These are phyloP conservation scores for Calycopis cecrops DNA, from an alignment of 1,140 invertebrate genomes.

Conservation along the genomic window DNA sequence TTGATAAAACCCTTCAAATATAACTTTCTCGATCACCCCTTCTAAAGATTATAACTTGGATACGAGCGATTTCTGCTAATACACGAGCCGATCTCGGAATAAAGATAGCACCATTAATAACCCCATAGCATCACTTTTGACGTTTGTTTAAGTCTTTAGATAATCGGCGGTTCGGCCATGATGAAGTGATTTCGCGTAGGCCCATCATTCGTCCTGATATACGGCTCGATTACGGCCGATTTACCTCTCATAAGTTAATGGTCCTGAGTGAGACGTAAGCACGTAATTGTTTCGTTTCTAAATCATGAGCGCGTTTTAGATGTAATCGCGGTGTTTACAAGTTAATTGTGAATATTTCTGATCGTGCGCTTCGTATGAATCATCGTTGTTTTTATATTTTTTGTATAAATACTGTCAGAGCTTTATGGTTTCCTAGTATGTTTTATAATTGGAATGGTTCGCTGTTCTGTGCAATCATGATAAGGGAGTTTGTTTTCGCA, in stretches of 20 bases:
- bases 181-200: conserved; percentile 1
- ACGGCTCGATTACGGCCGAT: conserved; percentile 34
- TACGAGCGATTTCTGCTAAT: no score
- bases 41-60: no score
- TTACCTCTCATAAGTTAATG: conserved; percentile 37
- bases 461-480: no score
- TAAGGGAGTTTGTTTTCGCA: no score
- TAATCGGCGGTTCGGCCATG: background rate
- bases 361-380: no score
- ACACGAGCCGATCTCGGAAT: background rate
- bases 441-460: background rate
- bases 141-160: conserved; percentile 4
- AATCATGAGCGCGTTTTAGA: conserved; percentile 7
- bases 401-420: background rate
- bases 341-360: background rate
- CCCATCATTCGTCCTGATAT: conserved; percentile 4
- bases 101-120: conserved; percentile 7
- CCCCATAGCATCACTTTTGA: background rate
- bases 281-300: conserved; percentile 22
- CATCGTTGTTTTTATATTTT: background rate
- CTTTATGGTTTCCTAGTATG: background rate
- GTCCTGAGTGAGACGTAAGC: conserved; percentile 28
- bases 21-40: no score
- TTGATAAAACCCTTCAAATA: no score
- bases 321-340: background rate